phyloP scores from a whole-genome alignment of 2,797 vertebrate species.

The Erethizon dorsatum region DNA sequence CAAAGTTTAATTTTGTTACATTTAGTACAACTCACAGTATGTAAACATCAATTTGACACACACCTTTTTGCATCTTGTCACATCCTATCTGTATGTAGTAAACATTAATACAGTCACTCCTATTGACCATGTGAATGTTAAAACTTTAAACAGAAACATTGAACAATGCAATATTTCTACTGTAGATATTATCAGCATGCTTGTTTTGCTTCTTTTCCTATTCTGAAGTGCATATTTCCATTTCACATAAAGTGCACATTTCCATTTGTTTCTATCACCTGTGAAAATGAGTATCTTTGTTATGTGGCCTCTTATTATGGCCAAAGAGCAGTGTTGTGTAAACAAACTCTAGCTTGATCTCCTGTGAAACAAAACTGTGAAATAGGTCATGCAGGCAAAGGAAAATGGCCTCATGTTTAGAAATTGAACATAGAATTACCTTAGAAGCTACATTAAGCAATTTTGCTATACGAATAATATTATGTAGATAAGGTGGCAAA shows the following conservation, averaged over 20 bases:
- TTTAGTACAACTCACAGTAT: background rate
- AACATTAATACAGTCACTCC: background rate
- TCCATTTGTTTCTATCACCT: constrained; percentile 22
- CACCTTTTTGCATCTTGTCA: background rate
- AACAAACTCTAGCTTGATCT: background rate
- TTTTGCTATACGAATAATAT: constrained; percentile 1
- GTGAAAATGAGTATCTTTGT: background rate
- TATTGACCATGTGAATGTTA: background rate
- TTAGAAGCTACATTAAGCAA: background rate
- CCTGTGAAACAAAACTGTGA: background rate
- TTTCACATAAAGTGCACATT: background rate
- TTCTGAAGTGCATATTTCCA: background rate
- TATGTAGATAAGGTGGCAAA: background rate
- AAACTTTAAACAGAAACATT: background rate
- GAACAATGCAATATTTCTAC: background rate
- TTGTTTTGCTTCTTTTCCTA: background rate
- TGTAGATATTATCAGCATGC: background rate
- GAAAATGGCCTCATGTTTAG: background rate
- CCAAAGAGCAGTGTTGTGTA: background rate
- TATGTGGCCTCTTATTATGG: background rate
- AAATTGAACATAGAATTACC: background rate
- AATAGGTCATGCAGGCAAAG: background rate
- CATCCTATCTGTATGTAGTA: background rate
- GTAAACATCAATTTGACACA: background rate
- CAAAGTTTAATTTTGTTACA: background rate